phyloP scores from a whole-genome alignment of 2,797 vertebrate genomes.

The Rhinatrema bivittatum region DNA sequence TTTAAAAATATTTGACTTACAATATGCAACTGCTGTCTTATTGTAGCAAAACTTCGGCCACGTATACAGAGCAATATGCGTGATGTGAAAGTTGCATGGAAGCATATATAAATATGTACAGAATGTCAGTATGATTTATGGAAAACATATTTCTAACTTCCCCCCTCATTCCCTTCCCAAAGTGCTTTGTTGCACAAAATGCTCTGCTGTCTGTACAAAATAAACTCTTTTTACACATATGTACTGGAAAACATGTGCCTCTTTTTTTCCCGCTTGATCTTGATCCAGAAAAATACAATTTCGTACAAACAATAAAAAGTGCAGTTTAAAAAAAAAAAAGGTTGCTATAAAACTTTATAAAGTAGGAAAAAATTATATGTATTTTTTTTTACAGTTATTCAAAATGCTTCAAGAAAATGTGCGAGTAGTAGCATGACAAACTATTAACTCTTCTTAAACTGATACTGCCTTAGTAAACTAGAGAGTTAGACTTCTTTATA shows the following conservation, averaged over 20 bases:
- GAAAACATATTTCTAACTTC: conserved; percentile 46
- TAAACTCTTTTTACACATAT: conserved; percentile 33
- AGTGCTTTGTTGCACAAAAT: conserved; percentile 60
- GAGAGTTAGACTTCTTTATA: background rate
- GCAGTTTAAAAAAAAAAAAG: conserved; percentile 33
- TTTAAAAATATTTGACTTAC: conserved; percentile 42
- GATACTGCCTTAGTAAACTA: conserved; percentile 1
- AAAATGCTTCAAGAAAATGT: conserved; percentile 16
- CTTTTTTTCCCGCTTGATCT: conserved; percentile 20
- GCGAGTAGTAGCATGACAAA: conserved; percentile 9
- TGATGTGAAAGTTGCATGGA: conserved; percentile 43
- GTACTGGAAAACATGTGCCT: conserved; percentile 16
- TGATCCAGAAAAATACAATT: conserved; percentile 15
- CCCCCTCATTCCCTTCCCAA: conserved; percentile 32
- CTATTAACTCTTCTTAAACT: conserved; percentile 1
- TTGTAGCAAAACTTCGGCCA: conserved; percentile 38
- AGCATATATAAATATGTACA: conserved; percentile 50
- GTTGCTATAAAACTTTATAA: conserved; percentile 30
- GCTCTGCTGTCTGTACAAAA: conserved; percentile 44
- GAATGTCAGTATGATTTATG: conserved; percentile 43
- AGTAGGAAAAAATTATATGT: conserved; percentile 15
- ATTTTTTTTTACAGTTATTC: conserved; percentile 12
- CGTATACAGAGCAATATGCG: conserved; percentile 45
- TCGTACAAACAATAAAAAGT: conserved; percentile 36
- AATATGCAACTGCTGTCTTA: conserved; percentile 39